Base-by-base conservation (phyloP, 2,888 invertebrate species). In the Agriotes lineatus region DNA sequence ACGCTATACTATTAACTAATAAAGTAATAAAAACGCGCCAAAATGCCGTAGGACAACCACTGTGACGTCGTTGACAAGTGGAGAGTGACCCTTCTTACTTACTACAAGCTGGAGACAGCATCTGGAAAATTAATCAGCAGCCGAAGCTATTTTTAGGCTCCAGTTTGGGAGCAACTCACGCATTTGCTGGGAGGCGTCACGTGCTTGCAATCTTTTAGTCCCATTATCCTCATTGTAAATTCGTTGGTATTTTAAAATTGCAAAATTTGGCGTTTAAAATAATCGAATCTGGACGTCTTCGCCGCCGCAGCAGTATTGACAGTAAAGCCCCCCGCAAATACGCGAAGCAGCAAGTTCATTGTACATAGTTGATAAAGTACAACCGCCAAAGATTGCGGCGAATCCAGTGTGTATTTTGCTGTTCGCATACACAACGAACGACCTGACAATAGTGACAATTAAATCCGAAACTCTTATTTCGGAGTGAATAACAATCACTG, bases 51-150 rank as follows among this genome's bases (percentile, higher is more conserved):
- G n/a, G n/a, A n/a, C n/a, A n/a, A n/a, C n/a, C n/a, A n/a, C n/a
- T n/a, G n/a, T n/a, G n/a, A 16, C n/a, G 52, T 25, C 16, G 52
- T 52, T 33, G 12, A 22, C 48, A 48, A 39, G 56, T 39, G 39
- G 39, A 56, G 33, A 56, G 56, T 56, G 56, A 35, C 39, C 56
- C 39, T 56, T 56, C 20, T 39, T 56, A n/a, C n/a, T n/a, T n/a
- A 39, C 14, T 19, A 12, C 22, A 12, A 56, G 39, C 56, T 14
- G 20, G 20, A 37, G 56, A 56, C 56, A 56, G 37, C 56, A 56
- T 56, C 37, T 56, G 39, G 56, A 56, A 56, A 56, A 56, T 39
- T 56, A 39, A 56, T 56, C 56, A 56, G 56, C 20, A 56, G 39
- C 14, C 56, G 39, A 56, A 56, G 56, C 16, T 56, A 56, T 56